These are phyloP conservation scores for Acleris laterana DNA, from an alignment of 2,888 invertebrate genomes.

Conservation along the genomic window DNA sequence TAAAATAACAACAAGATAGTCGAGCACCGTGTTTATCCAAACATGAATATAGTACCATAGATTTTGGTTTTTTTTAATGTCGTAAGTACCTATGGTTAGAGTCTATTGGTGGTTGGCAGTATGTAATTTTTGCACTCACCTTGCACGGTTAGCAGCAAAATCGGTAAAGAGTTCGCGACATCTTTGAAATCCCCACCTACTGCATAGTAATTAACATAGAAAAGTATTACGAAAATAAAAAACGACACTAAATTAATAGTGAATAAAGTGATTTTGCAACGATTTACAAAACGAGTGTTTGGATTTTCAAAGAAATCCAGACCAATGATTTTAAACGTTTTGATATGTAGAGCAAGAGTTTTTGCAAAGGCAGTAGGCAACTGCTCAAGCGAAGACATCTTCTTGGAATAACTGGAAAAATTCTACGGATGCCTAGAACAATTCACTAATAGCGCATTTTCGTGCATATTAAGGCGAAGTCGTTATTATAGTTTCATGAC, in stretches of 20 bases:
- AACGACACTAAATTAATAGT: constrained; percentile 31
- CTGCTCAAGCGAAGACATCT: constrained; percentile 22
- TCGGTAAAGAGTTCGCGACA: constrained; percentile 42
- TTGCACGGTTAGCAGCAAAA: constrained; percentile 39
- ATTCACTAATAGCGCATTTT: neutral
- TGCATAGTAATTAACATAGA: constrained; percentile 37
- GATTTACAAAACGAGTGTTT: constrained; percentile 30
- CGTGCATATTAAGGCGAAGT: neutral
- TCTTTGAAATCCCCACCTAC: constrained; percentile 43
- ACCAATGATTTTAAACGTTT: constrained; percentile 41
- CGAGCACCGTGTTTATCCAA: too few relatives aligned
- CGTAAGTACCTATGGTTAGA: too few relatives aligned
- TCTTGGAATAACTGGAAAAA: neutral
- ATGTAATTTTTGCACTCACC: too few relatives aligned
- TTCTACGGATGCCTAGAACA: neutral
- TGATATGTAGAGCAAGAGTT: constrained; percentile 42
- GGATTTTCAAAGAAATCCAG: constrained; percentile 41
- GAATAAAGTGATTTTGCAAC: constrained; percentile 31
- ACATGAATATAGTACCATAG: too few relatives aligned
- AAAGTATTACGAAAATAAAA: constrained; percentile 39
- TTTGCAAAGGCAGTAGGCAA: constrained; percentile 19
- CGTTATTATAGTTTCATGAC: neutral
- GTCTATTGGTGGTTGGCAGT: too few relatives aligned
- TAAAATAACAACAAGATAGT: too few relatives aligned
- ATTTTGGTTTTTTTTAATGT: too few relatives aligned